These are phyloP conservation scores for Prunella himalayana DNA, from an alignment of 2,113 vertebrate species.

Conservation along the genomic window DNA sequence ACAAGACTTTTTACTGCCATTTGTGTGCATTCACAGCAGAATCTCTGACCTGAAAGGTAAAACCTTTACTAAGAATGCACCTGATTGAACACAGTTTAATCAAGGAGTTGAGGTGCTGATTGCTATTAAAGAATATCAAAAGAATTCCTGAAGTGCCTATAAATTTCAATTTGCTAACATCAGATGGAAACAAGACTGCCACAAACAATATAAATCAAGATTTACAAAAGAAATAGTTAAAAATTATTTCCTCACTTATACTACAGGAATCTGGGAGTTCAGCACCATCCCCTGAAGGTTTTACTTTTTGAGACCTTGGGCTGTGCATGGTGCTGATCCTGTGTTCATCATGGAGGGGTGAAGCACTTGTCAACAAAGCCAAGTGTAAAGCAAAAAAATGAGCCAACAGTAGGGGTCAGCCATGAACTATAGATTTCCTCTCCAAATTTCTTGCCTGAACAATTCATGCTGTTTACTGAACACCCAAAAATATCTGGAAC, in stretches of 20 bases:
- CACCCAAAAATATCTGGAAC: neutral
- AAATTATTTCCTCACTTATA: neutral
- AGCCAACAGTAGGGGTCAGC: constrained; percentile 50
- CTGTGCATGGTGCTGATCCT: neutral
- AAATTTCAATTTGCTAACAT: neutral
- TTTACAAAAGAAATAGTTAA: neutral
- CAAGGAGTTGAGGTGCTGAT: neutral
- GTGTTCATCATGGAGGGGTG: accelerated
- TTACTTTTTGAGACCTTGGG: neutral
- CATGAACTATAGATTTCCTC: neutral
- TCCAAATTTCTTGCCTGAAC: neutral
- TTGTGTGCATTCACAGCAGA: neutral
- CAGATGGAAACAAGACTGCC: neutral
- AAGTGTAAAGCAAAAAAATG: neutral
- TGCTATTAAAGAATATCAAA: neutral
- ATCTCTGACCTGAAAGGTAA: neutral
- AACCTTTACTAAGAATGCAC: neutral
- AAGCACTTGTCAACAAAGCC: neutral
- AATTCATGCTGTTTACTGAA: neutral
- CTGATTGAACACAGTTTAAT: neutral
- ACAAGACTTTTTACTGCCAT: neutral
- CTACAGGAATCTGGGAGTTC: neutral
- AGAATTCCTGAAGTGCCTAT: neutral
- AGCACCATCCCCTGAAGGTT: neutral
- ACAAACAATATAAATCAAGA: neutral